phyloP scores from a whole-genome alignment of 2,888 invertebrate genomes.

The Epinotia nisella region DNA sequence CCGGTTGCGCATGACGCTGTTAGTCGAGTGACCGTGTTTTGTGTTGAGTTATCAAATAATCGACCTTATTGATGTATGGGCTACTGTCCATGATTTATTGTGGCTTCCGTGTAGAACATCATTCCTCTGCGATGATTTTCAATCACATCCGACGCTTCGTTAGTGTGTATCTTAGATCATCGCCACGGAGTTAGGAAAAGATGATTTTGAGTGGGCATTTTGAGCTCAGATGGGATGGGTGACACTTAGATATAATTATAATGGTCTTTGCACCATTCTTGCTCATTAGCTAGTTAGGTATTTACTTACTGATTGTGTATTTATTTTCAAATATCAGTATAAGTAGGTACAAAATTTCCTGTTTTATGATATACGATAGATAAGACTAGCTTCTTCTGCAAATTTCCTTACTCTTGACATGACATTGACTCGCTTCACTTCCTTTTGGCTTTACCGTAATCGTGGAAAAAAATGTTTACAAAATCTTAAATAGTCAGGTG shows the following conservation, averaged over 20 bases:
- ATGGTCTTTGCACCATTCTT: no score
- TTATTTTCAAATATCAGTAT: no score
- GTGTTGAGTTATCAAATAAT: conserved; percentile 80
- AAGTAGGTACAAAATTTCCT: no score
- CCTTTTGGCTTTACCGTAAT: no score
- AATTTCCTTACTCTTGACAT: no score
- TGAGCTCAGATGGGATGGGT: not conserved
- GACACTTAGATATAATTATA: not conserved
- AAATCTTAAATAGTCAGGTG: not conserved
- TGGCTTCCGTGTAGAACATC: conserved; percentile 83
- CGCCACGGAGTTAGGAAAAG: conserved; percentile 46
- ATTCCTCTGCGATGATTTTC: conserved; percentile 82
- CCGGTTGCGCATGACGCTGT: conserved; percentile 52
- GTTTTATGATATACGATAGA: no score
- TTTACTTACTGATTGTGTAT: no score
- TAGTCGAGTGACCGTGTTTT: conserved; percentile 64
- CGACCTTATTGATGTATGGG: conserved; percentile 82
- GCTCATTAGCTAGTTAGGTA: no score
- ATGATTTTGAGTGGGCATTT: conserved; percentile 59
- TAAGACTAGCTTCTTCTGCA: no score
- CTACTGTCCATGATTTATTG: conserved; percentile 83
- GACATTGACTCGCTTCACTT: no score
- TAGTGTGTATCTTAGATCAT: conserved; percentile 76
- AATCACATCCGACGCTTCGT: conserved; percentile 84
- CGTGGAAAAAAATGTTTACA: not conserved